These are phyloP conservation scores for Teinopalpus imperialis DNA, from an alignment of 2,888 invertebrate species.

Conservation along the genomic window DNA sequence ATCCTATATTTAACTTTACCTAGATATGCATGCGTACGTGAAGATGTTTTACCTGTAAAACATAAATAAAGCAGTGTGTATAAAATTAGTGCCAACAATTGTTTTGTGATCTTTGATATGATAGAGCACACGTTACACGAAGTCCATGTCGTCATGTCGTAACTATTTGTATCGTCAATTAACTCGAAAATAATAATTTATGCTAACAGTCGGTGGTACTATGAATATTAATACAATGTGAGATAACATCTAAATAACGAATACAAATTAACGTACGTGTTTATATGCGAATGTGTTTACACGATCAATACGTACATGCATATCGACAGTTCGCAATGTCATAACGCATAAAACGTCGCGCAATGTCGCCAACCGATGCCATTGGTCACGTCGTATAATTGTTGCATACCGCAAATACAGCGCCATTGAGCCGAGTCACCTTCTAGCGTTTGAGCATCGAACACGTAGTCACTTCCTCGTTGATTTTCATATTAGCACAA, in stretches of 20 bases:
- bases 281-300: constrained; percentile 10
- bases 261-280: constrained; percentile 9
- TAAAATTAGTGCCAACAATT: too few species aligned
- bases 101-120: too few species aligned
- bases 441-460: constrained; percentile 40
- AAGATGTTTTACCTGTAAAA: too few species aligned
- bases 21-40: too few species aligned
- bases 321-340: constrained; percentile 19
- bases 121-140: too few species aligned
- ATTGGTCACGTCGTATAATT: constrained; percentile 30
- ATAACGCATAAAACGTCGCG: constrained; percentile 16
- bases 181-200: too few species aligned
- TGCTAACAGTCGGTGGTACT: too few species aligned
- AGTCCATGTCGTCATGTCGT: too few species aligned
- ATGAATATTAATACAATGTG: background rate
- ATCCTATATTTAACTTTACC: too few species aligned
- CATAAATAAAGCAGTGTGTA: background rate
- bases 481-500: constrained; percentile 58
- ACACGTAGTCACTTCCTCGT: constrained; percentile 59
- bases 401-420: constrained; percentile 35
- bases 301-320: constrained; percentile 15
- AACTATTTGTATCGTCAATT: too few species aligned
- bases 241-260: background rate
- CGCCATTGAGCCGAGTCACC: constrained; percentile 38
- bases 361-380: constrained; percentile 23